These are phyloP conservation scores for Phodopus roborovskii DNA, from an alignment of 2,113 vertebrate genomes.

Conservation along the genomic window DNA sequence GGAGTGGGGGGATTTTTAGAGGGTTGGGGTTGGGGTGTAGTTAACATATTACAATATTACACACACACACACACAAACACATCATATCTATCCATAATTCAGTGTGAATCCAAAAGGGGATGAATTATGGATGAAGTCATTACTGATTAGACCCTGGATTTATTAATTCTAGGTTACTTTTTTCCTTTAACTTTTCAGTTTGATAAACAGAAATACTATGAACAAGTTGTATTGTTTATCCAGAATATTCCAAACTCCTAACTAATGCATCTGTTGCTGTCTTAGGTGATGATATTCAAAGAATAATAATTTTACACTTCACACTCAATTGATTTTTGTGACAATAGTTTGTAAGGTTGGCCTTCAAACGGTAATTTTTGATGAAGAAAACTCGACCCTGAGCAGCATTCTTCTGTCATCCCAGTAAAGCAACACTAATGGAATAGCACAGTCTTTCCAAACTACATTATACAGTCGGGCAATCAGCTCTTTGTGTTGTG, in stretches of 20 bases:
- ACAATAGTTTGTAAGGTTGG: neutral
- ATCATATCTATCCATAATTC: neutral
- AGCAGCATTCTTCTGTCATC: neutral
- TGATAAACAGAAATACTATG: neutral
- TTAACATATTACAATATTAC: no score
- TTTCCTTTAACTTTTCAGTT: neutral
- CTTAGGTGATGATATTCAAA: neutral
- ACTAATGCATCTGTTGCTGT: neutral
- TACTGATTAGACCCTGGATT: neutral
- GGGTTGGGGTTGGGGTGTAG: no score
- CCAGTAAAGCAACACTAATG: neutral
- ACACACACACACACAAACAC: no score
- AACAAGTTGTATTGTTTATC: conserved; percentile 1
- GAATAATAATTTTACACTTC: neutral
- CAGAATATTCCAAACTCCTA: neutral
- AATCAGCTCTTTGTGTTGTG: conserved; percentile 42
- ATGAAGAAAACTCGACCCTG: neutral
- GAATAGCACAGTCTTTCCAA: neutral
- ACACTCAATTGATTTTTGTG: conserved; percentile 20
- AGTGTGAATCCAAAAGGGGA: neutral
- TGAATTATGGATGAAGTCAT: neutral
- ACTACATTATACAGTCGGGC: conserved; percentile 25
- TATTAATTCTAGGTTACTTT: neutral
- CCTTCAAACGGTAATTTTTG: neutral
- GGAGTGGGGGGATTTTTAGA: no score